Evolutionary conservation across 2,113 vertebrate genomes (phyloP).

Genomic region (Mustelus asterias): DNA sequence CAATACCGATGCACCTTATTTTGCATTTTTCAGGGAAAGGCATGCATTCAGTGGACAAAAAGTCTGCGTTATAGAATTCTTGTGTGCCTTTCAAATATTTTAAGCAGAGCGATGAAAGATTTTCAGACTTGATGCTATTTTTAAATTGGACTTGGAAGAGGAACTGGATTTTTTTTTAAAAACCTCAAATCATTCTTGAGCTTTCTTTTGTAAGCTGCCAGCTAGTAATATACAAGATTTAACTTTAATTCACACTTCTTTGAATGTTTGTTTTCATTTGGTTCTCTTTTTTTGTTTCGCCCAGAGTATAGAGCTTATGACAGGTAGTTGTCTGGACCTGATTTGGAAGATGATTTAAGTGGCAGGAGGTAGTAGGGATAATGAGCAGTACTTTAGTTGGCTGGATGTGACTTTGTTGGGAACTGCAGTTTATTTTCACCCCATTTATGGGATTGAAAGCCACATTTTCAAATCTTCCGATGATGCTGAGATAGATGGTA

Average conservation of each 20-base stretch:
- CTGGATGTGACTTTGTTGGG: too few species aligned
- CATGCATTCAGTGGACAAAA: background rate
- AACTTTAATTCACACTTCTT: background rate
- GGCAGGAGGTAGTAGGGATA: too few species aligned
- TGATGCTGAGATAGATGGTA: too few species aligned
- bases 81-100: background rate
- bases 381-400: too few species aligned
- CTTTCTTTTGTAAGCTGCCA: background rate
- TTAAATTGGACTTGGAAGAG: background rate
- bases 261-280: background rate
- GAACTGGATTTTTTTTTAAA: background rate
- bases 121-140: background rate
- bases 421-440: too few species aligned
- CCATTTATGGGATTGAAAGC: too few species aligned
- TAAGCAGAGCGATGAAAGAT: background rate
- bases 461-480: too few species aligned
- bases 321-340: too few species aligned
- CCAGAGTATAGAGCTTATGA: background rate
- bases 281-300: background rate
- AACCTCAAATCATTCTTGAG: background rate
- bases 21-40: background rate
- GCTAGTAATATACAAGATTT: background rate
- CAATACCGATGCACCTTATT: background rate
- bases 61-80: background rate
- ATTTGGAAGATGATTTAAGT: too few species aligned